Base-by-base conservation (phyloP, 2,797 vertebrate genomes). In the Falco novaeseelandiae region DNA sequence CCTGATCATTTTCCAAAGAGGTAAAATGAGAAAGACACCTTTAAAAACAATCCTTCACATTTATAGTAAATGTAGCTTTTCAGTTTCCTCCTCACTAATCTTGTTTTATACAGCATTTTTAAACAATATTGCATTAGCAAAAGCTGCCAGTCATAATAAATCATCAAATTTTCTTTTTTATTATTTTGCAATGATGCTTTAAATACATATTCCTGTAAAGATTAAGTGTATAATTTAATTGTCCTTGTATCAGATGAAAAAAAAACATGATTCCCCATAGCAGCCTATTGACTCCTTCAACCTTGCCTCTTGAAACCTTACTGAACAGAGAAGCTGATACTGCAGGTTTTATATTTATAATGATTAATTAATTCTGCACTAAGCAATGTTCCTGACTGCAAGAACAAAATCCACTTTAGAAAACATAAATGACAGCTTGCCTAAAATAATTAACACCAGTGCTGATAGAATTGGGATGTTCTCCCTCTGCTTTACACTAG, bases 331-430 rank as follows among this genome's bases (percentile, higher is more conserved):
- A 92, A 98, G 98, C 98, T 98, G 98, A 98, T 98, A 97, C 98
- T 98, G 98, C 98, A 98, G 97, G 98, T 98, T 98, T 98, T 98
- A 98, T 98, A 98, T 98, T 98, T 98, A 98, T 98, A 98, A 98
- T 98, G 98, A 98, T 98, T 98, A 98, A 98, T 98, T 98, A 98
- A 98, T 98, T 98, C 98, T 98, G 97, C 98, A 96, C 98, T 97
- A 98, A 98, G 98, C 98, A 98, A 98, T 98, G 98, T 98, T 98
- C 98, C 98, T 98, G 97, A 98, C 98, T 98, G 96, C 96, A 98
- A 97, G 98, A 98, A 98, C 98, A 98, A 98, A 98, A 98, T 98
- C 97, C 98, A 98, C 98, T 98, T 98, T 98, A 97, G 97, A 98
- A 98, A 98, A 97, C 97, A 97, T 98, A 98, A 98, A 98, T 98